Conservation (phyloP, 2,797 vertebrate species). For the Tiaroga cobitis region DNA sequence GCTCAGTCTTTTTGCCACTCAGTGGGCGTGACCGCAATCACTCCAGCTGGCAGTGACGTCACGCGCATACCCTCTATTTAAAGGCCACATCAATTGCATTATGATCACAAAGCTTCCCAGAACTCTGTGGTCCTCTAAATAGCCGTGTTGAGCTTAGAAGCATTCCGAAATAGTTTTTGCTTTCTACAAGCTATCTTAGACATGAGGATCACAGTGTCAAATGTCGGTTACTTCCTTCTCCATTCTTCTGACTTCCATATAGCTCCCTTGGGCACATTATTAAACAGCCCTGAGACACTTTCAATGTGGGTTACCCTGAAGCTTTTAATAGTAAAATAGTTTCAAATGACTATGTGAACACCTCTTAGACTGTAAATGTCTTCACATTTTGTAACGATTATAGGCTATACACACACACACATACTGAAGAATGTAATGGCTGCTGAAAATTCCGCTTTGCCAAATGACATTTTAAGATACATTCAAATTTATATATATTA, state of each 20-base stretch:
- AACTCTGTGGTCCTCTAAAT: conserved; percentile 61
- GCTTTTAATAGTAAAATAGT: conserved; percentile 15
- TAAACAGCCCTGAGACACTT: background rate
- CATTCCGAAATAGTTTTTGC: conserved; percentile 64
- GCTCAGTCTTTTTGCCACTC: too few species aligned
- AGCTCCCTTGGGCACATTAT: conserved; percentile 2
- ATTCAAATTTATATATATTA: too few species aligned
- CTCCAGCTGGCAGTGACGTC: too few species aligned
- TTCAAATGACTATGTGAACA: background rate
- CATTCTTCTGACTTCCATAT: conserved; percentile 26
- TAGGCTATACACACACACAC: too few species aligned
- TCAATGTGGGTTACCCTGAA: background rate
- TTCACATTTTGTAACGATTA: too few species aligned
- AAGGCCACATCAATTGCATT: conserved; percentile 21
- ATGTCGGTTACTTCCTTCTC: conserved; percentile 64
- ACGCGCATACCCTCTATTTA: too few species aligned
- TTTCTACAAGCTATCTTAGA: conserved; percentile 61
- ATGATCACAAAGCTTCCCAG: conserved; percentile 52
- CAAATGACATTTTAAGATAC: too few species aligned
- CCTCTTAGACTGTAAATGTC: too few species aligned
- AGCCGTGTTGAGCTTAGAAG: conserved; percentile 61
- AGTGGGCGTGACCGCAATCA: too few species aligned
- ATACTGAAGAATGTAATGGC: too few species aligned
- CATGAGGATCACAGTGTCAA: conserved; percentile 59
- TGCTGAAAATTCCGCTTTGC: too few species aligned